Evolutionary conservation across 2,888 invertebrate genomes (phyloP), one percentile per base, ranked within the genome.

Genomic region (Achlya flavicornis): DNA sequence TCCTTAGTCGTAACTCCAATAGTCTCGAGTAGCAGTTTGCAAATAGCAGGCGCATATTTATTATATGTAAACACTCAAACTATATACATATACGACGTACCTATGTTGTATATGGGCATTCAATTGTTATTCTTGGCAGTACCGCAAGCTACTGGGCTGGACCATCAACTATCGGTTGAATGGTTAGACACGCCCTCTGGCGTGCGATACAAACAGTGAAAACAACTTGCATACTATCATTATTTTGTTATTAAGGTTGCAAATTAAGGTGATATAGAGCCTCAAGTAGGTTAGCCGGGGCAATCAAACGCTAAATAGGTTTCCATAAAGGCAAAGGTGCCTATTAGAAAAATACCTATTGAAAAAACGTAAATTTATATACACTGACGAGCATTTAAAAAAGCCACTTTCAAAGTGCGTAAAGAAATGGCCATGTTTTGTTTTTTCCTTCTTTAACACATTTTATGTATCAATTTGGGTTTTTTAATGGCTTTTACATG

Each of bases 81-180:
- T 60, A 5, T n/a, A 7, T 41, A 41, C n/a, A 38, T 60, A 60
- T 53, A 19, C 19, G 4, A 53, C 53, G 19, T 53, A 10, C 12
- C 4, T 19, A 19, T 3, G 32, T 58, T 58, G 64, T 68, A 63
- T 53, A 63, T 68, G 63, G 61, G 61, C 66, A 67, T 68, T 65
- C 65, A 64, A 72, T 75, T 79, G 79, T 79, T 73, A 81, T 81
- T 77, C 77, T 80, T 81, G 80, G 82, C 78, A 77, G 43, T 19
- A 41, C 19, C 26, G n/a, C 19, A 53, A 53, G 60, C 72, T 70
- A 71, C 75, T 76, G 71, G 73, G 70, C 67, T 73, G 78, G 72
- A 74, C 41, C 75, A 73, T 75, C 71, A 71, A 76, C 74, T 66
- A 79, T 77, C 69, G 72, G 68, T 32, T 67, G 72, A 71, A 41